Conservation (phyloP, 35 echinoderm and acorn worm species). For the Chiridota heheva region DNA sequence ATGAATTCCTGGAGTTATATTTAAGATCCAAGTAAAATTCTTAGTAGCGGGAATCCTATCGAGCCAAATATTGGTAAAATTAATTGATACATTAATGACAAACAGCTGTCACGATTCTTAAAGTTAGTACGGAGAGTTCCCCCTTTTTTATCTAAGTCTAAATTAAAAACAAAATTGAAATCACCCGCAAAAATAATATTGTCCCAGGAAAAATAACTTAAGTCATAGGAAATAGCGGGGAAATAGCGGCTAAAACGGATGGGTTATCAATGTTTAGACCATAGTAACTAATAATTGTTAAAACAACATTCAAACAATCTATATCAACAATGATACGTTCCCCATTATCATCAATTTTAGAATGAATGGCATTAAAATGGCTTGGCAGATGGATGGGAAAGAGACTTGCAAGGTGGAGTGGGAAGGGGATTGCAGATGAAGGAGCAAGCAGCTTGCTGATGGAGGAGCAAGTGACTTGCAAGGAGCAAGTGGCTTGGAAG, state of each 20-base stretch:
- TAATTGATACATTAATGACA: neutral
- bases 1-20: constrained; percentile 28
- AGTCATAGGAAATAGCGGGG: neutral
- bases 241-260: no score
- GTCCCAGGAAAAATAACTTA: neutral
- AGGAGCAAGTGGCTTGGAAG: no score
- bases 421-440: no score
- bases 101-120: constrained; percentile 3
- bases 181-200: constrained; percentile 20
- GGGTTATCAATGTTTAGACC: constrained; percentile 11
- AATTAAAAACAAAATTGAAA: constrained; percentile 27
- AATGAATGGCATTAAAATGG: no score
- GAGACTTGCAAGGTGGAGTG: no score
- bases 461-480: no score
- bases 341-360: neutral
- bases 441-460: no score
- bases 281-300: constrained; percentile 9
- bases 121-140: constrained; percentile 5
- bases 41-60: constrained; percentile 28
- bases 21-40: constrained; percentile 27
- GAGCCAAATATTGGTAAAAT: constrained; percentile 23
- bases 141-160: constrained; percentile 17
- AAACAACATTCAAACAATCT: neutral
- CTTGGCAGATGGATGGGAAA: no score
- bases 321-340: constrained; percentile 14